Conservation (phyloP, 2,797 vertebrate genomes). For the Danio choprae region DNA sequence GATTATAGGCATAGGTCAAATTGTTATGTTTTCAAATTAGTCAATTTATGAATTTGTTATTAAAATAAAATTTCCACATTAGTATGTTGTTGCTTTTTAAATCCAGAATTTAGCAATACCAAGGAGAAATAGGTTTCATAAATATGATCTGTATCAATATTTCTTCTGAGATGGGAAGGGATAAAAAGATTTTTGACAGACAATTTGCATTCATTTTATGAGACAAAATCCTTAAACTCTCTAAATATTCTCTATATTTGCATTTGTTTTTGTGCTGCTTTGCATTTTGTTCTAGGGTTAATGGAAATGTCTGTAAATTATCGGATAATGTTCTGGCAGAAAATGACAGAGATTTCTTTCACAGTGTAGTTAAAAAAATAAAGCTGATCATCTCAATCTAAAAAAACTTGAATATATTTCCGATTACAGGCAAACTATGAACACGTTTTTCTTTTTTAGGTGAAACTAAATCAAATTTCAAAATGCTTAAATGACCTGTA, state of each 20-base stretch:
- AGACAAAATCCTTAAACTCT: neutral
- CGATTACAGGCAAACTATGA: neutral
- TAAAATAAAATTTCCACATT: neutral
- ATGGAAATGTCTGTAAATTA: too few species aligned
- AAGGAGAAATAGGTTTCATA: too few species aligned
- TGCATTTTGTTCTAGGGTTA: too few species aligned
- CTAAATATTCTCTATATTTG: too few species aligned
- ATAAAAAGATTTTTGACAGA: neutral
- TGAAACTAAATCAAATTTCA: neutral
- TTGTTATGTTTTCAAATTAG: too few species aligned
- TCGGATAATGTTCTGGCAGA: too few species aligned
- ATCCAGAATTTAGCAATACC: neutral
- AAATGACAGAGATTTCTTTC: too few species aligned
- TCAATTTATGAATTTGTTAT: too few species aligned
- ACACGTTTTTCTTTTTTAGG: neutral
- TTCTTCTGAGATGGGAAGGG: neutral
- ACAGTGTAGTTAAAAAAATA: too few species aligned
- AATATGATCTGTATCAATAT: neutral
- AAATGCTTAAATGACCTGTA: neutral
- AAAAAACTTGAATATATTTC: neutral
- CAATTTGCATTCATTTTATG: neutral
- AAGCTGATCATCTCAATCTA: too few species aligned
- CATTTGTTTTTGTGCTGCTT: too few species aligned
- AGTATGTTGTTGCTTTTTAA: neutral
- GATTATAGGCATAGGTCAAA: too few species aligned